phyloP scores from a whole-genome alignment of 2,113 vertebrate species.

The Calidris pugnax region DNA sequence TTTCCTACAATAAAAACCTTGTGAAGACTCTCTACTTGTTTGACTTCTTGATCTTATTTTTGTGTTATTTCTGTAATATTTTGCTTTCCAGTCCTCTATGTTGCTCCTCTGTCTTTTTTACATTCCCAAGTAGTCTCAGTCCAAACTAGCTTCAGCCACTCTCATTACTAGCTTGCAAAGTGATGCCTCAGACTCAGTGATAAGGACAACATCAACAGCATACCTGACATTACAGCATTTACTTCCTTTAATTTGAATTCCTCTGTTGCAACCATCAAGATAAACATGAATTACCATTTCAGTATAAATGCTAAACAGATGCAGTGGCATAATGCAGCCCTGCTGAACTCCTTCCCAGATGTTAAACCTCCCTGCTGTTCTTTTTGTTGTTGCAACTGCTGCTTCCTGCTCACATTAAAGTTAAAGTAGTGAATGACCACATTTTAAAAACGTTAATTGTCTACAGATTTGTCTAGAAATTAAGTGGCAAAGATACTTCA shows the following conservation, averaged over 20 bases:
- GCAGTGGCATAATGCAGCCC: background rate
- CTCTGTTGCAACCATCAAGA: constrained; percentile 6
- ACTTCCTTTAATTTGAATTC: constrained; percentile 24
- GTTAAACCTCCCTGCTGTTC: background rate
- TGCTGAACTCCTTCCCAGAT: constrained; percentile 19
- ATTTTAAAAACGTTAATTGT: background rate
- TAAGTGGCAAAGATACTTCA: background rate
- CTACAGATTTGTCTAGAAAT: background rate
- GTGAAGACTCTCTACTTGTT: background rate
- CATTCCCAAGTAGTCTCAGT: background rate
- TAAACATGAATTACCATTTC: background rate
- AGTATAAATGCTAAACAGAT: constrained; percentile 50
- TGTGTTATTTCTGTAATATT: background rate
- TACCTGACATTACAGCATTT: constrained; percentile 26
- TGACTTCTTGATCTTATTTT: background rate
- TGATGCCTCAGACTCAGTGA: background rate
- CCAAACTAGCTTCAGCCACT: background rate
- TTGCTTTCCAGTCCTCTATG: background rate
- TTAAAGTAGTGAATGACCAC: background rate
- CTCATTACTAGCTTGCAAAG: constrained; percentile 11
- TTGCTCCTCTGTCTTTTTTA: background rate
- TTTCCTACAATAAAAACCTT: background rate
- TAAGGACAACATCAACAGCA: constrained; percentile 23
- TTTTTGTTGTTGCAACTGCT: background rate
- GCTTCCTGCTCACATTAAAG: background rate